Evolutionary conservation across 2,113 vertebrate species (phyloP).

Genomic region (Aspidoscelis tigris): DNA sequence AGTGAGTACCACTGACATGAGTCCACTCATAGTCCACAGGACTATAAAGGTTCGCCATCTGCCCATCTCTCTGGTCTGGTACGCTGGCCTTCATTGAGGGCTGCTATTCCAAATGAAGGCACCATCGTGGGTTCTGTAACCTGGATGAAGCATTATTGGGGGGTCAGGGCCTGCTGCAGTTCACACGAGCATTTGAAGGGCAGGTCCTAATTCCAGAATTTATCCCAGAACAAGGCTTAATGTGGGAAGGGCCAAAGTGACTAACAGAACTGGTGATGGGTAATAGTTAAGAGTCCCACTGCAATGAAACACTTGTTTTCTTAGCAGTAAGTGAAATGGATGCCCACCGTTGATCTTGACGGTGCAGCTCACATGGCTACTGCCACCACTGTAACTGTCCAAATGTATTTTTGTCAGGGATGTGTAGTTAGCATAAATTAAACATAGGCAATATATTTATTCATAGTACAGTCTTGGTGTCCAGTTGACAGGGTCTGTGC

Average conservation of each 20-base stretch:
- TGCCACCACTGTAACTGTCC: background rate
- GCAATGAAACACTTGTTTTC: conserved; percentile 71
- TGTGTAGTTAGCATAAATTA: background rate
- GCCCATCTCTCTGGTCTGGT: too few species aligned
- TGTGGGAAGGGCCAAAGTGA: conserved; percentile 54
- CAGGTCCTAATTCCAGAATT: too few species aligned
- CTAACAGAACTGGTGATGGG: conserved; percentile 47
- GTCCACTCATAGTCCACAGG: too few species aligned
- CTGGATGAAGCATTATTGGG: too few species aligned
- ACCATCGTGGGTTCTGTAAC: too few species aligned
- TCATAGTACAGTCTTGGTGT: background rate
- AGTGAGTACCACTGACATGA: too few species aligned
- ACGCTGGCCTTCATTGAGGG: too few species aligned
- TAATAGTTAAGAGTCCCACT: conserved; percentile 52
- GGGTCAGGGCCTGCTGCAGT: too few species aligned
- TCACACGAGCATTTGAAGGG: too few species aligned
- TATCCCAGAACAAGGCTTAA: too few species aligned
- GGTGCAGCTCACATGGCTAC: conserved; percentile 60
- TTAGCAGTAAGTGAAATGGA: conserved; percentile 77
- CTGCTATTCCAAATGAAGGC: too few species aligned
- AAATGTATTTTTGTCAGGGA: background rate
- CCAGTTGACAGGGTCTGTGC: background rate
- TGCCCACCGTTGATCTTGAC: conserved; percentile 70
- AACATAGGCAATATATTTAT: background rate
- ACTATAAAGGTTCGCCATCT: too few species aligned